phyloP scores from a whole-genome alignment of 1,140 invertebrate species.

The Heliconius melpomene region DNA sequence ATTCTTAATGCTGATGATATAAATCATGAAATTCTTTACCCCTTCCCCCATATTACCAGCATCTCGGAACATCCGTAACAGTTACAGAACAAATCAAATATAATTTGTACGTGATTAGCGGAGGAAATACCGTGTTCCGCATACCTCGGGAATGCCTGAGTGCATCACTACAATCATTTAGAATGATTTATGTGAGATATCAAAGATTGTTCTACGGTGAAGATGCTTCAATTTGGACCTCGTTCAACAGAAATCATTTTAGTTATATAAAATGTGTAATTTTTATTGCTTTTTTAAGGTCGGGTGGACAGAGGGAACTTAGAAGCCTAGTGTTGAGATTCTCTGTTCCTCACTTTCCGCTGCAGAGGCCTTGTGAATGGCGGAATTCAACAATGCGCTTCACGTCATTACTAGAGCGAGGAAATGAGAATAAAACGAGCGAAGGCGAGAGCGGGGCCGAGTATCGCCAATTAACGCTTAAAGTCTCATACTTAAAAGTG shows the following conservation, averaged over 20 bases:
- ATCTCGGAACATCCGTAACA: neutral
- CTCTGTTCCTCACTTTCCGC: too few relatives aligned
- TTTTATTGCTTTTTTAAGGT: neutral
- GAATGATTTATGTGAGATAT: conserved; percentile 31
- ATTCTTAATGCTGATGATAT: too few relatives aligned
- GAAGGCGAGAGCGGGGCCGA: too few relatives aligned
- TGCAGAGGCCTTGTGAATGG: too few relatives aligned
- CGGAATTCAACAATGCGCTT: too few relatives aligned
- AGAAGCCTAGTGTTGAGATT: too few relatives aligned
- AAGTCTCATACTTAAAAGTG: too few relatives aligned
- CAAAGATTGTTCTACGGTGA: conserved; percentile 36
- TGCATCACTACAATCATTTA: conserved; percentile 50
- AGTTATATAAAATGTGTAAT: neutral
- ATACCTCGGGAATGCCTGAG: conserved; percentile 42
- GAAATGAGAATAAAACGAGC: too few relatives aligned
- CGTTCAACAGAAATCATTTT: neutral
- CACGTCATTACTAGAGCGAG: too few relatives aligned
- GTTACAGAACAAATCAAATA: conserved; percentile 20
- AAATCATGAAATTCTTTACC: neutral
- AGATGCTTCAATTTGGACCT: neutral
- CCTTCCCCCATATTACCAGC: neutral
- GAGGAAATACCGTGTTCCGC: conserved; percentile 61
- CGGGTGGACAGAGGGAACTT: too few relatives aligned
- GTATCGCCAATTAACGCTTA: too few relatives aligned
- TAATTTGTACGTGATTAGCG: conserved; percentile 54